Conservation (phyloP, 2,888 invertebrate species). For the Pycnomerus fuliginosus region DNA sequence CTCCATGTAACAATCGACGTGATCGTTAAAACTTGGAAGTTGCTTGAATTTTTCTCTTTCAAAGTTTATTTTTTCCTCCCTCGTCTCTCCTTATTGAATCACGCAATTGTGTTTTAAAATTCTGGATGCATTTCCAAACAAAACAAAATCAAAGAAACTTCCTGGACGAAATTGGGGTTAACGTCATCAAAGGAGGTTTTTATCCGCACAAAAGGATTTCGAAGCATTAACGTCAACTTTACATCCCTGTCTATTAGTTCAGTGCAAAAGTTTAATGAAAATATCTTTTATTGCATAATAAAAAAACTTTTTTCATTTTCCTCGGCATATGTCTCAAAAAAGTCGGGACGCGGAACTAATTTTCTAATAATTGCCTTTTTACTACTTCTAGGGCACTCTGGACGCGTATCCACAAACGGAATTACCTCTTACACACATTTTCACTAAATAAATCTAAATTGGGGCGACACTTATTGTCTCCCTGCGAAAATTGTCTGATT, state of each 20-base stretch:
- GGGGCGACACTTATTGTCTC: constrained; percentile 5
- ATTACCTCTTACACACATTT: constrained; percentile 1
- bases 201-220: constrained; percentile 2
- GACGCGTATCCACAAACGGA: constrained; percentile 10
- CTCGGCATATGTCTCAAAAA: constrained; percentile 3
- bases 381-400: constrained; percentile 6
- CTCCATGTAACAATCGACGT: no score
- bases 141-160: constrained; percentile 35
- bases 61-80: no score
- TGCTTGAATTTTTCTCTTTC: no score
- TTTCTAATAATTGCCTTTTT: constrained; percentile 12
- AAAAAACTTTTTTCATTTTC: constrained; percentile 17
- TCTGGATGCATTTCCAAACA: constrained; percentile 26
- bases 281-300: constrained; percentile 11
- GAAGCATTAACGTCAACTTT: constrained; percentile 7
- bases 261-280: constrained; percentile 10
- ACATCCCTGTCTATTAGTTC: constrained; percentile 12
- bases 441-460: constrained; percentile 2
- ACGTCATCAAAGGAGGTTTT: constrained; percentile 29
- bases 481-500: no score
- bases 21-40: no score
- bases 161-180: constrained; percentile 24
- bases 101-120: constrained; percentile 23
- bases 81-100: no score
- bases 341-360: constrained; percentile 13